Conservation (phyloP, 2,113 vertebrate genomes). For the Columbina picui region DNA sequence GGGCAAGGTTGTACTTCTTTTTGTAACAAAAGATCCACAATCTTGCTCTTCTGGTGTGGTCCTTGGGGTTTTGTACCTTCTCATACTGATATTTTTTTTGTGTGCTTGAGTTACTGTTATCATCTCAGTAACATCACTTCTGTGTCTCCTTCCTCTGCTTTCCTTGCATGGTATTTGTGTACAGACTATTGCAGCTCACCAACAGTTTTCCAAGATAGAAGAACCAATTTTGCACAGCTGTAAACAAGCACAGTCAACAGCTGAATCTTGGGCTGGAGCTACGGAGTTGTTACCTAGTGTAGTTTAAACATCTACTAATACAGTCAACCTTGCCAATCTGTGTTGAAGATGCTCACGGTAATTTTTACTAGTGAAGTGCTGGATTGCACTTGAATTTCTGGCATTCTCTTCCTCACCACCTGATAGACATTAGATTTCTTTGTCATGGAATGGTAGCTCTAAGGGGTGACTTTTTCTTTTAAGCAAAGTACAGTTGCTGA, state of each 20-base stretch:
- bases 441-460: not conserved
- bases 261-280: not conserved
- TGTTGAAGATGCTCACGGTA: not conserved
- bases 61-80: not conserved
- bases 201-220: not conserved
- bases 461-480: not conserved
- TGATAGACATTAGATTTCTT: not conserved
- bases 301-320: not conserved
- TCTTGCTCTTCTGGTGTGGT: not conserved
- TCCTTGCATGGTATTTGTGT: not conserved
- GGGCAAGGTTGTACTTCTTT: not conserved
- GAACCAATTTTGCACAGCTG: not conserved
- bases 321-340: not conserved
- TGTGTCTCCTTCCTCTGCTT: not conserved
- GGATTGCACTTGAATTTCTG: not conserved
- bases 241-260: not conserved
- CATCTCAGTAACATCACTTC: not conserved
- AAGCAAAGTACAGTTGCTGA: not conserved
- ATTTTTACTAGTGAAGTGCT: not conserved
- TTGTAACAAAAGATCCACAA: accelerated
- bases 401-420: not conserved
- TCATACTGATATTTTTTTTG: accelerated
- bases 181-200: not conserved
- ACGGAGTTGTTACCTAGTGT: not conserved
- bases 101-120: not conserved